Conservation (phyloP, 1,140 invertebrate species). For the Megalopta genalis region DNA sequence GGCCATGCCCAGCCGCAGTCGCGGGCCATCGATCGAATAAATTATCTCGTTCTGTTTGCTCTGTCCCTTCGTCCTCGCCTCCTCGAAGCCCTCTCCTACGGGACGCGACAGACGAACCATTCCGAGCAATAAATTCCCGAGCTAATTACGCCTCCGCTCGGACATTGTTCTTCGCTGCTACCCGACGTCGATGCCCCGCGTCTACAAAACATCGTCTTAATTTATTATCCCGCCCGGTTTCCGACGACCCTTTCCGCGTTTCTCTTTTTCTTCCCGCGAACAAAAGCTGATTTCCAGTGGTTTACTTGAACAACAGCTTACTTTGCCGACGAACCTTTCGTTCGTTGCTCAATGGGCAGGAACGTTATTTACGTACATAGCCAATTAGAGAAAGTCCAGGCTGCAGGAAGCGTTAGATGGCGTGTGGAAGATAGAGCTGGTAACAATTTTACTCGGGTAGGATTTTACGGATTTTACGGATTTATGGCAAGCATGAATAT, state of each 20-base stretch:
- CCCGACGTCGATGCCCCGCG: not conserved
- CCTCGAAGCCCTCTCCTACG: not conserved
- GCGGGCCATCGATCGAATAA: constrained; percentile 31
- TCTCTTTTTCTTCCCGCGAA: not conserved
- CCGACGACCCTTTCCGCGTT: not conserved
- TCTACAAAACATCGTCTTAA: not conserved
- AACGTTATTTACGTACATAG: too few relatives aligned
- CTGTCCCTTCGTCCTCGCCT: not conserved
- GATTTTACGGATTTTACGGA: too few relatives aligned
- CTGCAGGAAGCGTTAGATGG: too few relatives aligned
- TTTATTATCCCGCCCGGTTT: constrained; percentile 9
- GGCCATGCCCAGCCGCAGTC: not conserved
- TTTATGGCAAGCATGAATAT: too few relatives aligned
- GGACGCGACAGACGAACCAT: not conserved
- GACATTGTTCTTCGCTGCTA: not conserved
- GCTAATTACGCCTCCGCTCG: constrained; percentile 11
- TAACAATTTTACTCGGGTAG: too few relatives aligned
- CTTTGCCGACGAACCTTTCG: too few relatives aligned
- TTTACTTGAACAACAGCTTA: too few relatives aligned
- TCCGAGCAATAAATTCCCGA: constrained; percentile 4
- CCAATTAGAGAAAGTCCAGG: too few relatives aligned
- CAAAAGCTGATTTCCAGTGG: too few relatives aligned
- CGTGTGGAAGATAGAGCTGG: too few relatives aligned
- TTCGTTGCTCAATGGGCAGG: too few relatives aligned
- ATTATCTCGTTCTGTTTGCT: constrained; percentile 38